Percentiles rank a stretch among this genome's conserved stretches.
phyloP scores from a whole-genome alignment of 2,797 vertebrate species.

The Hypotaenidia okinawae region DNA sequence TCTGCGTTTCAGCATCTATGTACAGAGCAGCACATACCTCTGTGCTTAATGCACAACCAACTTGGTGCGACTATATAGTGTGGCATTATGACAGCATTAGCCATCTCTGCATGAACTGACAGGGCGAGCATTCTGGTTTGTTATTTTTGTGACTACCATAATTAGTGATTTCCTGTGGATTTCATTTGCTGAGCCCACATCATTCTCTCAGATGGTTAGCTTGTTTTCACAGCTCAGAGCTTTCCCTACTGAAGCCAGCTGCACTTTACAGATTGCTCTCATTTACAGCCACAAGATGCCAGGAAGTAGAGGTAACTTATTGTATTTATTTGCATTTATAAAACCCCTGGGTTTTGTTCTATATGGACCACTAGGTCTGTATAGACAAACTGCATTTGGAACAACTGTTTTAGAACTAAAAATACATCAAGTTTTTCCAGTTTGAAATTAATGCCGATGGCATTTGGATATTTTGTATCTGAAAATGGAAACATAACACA shows the following conservation, averaged over 20 bases:
- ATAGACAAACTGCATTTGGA: not conserved
- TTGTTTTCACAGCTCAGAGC: not conserved
- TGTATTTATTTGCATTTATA: not conserved
- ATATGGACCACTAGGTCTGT: not conserved
- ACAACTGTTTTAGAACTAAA: not conserved
- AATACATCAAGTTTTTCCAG: not conserved
- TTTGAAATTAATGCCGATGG: not conserved
- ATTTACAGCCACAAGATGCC: not conserved
- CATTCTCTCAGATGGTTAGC: not conserved
- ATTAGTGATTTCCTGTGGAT: constrained; percentile 38
- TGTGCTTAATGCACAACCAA: not conserved
- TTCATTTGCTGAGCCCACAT: constrained; percentile 3
- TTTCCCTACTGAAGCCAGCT: not conserved
- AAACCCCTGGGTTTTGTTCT: not conserved
- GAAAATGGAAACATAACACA: not conserved
- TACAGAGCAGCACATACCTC: not conserved
- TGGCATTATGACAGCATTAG: not conserved
- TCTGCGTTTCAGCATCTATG: not conserved
- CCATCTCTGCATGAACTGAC: not conserved
- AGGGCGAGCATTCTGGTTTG: not conserved
- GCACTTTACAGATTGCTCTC: not conserved
- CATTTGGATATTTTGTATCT: not conserved
- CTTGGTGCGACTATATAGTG: not conserved
- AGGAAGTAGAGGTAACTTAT: not conserved
- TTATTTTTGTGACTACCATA: not conserved